Base-by-base conservation (phyloP, 2,888 invertebrate genomes). In the Malachius bipustulatus region DNA sequence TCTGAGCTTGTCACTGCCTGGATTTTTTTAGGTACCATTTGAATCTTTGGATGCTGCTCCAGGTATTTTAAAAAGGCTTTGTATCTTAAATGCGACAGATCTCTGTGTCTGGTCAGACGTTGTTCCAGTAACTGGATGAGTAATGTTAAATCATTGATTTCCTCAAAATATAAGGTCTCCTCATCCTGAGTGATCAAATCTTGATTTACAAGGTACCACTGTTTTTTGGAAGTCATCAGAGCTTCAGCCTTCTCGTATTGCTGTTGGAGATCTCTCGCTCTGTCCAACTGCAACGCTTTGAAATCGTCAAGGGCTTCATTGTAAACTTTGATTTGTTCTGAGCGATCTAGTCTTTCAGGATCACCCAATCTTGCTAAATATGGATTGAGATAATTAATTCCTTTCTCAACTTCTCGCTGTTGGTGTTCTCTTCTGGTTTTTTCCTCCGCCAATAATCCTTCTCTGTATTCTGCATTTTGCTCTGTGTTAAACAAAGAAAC, bases 281-380 rank as follows among this genome's bases (percentile, higher is more conserved):
- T 62, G 0, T 67, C 64, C 3, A 80, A 60, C 40, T 77, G 68
- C 16, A 70, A 65, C 0, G 70, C 60, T 49, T 76, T 78, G 46
- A 80, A 76, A 51, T 83, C 82, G 34, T 65, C 66, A 27, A 84
- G 59, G 41, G 83, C 83, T 3, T 70, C 52, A 0, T 69, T 57
- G 9, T 67, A 69, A 16, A 73, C 64, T 32, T 66, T 60, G 1
- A 62, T 26, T 0, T 71, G 67, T 28, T 74, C 57, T 1, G 57
- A 13, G 8, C 38, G 37, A 1, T 54, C 47, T 10, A 73, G 58
- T 16, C 57, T 60, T 0, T 59, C 55, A 0, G 68, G 64, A 24
- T 70, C 66, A 14, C 71, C 70, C 52, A 76, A 60, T 14, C 71
- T 65, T 2, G 72, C 72, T 10, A 79, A 50, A 53, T 77, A 78